Evolutionary conservation across 53 echinoderm and acorn worm species (phyloP), one percentile per base, ranked within the genome.

Genomic region (Pentamera pediparva): DNA sequence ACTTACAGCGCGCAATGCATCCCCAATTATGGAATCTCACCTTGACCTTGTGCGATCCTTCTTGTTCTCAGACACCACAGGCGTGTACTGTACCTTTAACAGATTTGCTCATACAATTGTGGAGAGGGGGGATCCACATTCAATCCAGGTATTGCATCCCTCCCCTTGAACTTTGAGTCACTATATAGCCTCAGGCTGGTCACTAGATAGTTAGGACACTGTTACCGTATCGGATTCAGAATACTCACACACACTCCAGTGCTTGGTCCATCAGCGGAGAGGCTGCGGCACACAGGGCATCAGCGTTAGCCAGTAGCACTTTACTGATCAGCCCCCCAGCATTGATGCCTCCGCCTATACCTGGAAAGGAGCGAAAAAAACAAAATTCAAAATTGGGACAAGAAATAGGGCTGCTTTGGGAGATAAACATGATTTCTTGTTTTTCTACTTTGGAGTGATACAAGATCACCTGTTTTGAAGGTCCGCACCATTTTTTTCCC

Each of bases 241-340:
- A 15, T 56, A 91, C 96, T 91, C 75, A 96, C 96, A 96, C 96
- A 75, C 79, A 79, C 31, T 91, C 88, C 4, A 89, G 76, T 62
- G 87, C 91, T 67, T 96, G 91, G 69, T 96, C 96, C 96, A 96
- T 96, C 19, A 96, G 88, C 2, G 96, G 96, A 1, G 96, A 96
- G 24, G 91, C 96, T 0, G 96, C 87, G 1, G 96, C 96, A 76
- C 96, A 96, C 40, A 96, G 59, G n/a, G 96, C 96, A 79, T 96
- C 96, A 10, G 96, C 96, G 32, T 96, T 96, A 35, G 96, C 96
- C 35, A 96, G 64, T 2, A 96, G 87, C 0, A 96, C 96, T 47
- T 96, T 96, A 69, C 95, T 95, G 34, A 96, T 91, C 13, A 96
- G 62, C 37, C 90, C 87, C 13, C 88, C 96, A 9, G 88, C 91